A percentile compares a stretch with the other conserved stretches of the same genome.
Evolutionary conservation across 2,888 invertebrate species (phyloP).

Genomic region (Agapostemon virescens): DNA sequence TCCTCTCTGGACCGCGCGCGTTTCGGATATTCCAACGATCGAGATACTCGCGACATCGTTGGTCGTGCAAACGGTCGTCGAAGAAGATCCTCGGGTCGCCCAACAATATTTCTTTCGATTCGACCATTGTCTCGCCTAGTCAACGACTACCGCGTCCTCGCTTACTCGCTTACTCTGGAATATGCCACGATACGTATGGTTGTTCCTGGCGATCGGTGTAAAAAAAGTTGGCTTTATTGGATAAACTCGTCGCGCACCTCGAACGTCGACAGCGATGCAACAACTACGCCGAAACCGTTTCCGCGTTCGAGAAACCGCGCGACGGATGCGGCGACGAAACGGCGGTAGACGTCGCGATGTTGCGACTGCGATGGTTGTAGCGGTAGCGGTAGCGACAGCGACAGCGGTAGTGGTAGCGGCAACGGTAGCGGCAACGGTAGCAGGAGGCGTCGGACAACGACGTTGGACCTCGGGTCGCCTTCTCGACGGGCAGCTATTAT

Average conservation of each 20-base stretch:
- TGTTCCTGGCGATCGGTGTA: neutral
- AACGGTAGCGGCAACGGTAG: constrained; percentile 19
- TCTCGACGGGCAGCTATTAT: constrained; percentile 70
- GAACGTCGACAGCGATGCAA: constrained; percentile 1
- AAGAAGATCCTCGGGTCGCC: neutral
- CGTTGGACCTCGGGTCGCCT: constrained; percentile 62
- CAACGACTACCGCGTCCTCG: neutral
- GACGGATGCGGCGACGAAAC: constrained; percentile 52
- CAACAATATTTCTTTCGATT: neutral
- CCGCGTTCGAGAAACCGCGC: constrained; percentile 35
- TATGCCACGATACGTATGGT: neutral
- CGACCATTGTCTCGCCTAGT: neutral
- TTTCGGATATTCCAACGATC: neutral
- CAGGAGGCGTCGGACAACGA: constrained; percentile 58
- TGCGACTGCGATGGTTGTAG: constrained; percentile 16
- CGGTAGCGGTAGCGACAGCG: neutral
- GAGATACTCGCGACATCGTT: neutral
- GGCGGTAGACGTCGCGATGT: constrained; percentile 49
- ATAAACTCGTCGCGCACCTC: neutral
- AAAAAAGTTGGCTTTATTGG: neutral
- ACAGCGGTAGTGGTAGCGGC: neutral
- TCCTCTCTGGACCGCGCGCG: neutral
- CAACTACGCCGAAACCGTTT: constrained; percentile 6
- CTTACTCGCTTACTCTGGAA: too few species aligned
- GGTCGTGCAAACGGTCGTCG: neutral